Evolutionary conservation across 2,888 invertebrate genomes (phyloP).

Genomic region (Lottia scabra): DNA sequence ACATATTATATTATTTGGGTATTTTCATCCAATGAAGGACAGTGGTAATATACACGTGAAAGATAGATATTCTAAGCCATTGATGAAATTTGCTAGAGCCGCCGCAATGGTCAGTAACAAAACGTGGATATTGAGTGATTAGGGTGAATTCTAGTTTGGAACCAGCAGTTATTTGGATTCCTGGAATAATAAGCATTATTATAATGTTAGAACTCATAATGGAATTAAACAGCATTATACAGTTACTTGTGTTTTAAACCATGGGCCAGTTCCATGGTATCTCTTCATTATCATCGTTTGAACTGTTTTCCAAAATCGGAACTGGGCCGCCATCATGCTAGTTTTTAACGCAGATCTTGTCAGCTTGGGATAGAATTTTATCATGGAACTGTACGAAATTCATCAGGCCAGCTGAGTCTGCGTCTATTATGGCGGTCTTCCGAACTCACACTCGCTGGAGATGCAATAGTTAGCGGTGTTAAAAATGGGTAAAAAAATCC

Average conservation of each 20-base stretch:
- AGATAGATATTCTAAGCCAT: background rate
- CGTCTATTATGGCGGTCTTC: slow-evolving; percentile 11
- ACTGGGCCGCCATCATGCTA: slow-evolving; percentile 17
- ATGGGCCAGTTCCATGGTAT: too few relatives aligned
- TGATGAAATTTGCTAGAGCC: background rate
- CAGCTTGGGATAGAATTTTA: background rate
- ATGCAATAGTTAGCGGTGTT: slow-evolving; percentile 7
- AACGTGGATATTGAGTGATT: background rate
- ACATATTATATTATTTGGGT: background rate
- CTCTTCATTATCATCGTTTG: too few relatives aligned
- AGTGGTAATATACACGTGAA: slow-evolving; percentile 5
- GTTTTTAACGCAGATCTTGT: background rate
- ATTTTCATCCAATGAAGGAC: slow-evolving; percentile 2
- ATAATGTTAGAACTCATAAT: background rate
- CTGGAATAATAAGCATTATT: background rate
- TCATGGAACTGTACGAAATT: background rate
- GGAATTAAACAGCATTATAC: background rate
- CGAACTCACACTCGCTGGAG: slow-evolving; percentile 14
- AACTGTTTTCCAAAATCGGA: background rate
- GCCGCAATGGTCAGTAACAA: background rate
- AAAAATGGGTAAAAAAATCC: slow-evolving; percentile 69
- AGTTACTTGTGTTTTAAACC: background rate
- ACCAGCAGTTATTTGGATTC: too few relatives aligned
- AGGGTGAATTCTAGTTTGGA: too few relatives aligned
- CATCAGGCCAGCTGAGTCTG: slow-evolving; percentile 1